These are phyloP conservation scores for Polymixis lichenea DNA, from an alignment of 2,888 invertebrate species.

Conservation along the genomic window DNA sequence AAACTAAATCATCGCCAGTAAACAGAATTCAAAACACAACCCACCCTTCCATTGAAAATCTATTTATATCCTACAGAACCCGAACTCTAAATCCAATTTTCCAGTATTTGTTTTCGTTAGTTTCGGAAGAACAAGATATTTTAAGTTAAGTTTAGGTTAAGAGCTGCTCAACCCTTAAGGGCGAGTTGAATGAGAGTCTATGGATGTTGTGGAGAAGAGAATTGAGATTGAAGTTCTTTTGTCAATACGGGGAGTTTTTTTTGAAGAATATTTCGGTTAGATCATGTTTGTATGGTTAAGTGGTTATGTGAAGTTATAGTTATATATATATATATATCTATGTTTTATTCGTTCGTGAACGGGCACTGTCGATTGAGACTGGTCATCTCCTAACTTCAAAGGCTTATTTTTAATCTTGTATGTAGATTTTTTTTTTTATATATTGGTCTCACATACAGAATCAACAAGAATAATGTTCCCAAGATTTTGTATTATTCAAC, in stretches of 20 bases:
- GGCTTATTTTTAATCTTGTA: no score
- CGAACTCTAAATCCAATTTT: conserved; percentile 9
- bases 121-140: conserved; percentile 50
- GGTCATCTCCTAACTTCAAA: no score
- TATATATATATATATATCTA: no score
- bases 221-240: conserved; percentile 34
- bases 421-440: no score
- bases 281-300: not conserved
- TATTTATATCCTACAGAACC: conserved; percentile 40
- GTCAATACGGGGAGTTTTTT: conserved; percentile 24
- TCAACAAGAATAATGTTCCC: no score
- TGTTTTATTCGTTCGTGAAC: no score
- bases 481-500: no score
- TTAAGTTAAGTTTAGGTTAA: conserved; percentile 47
- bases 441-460: no score
- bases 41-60: conserved; percentile 10
- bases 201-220: not conserved
- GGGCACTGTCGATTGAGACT: no score
- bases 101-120: conserved; percentile 47
- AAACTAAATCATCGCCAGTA: conserved; percentile 11
- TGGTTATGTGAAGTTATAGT: not conserved
- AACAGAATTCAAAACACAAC: conserved; percentile 26
- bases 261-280: not conserved
- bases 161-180: conserved; percentile 35
- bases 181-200: conserved; percentile 22